These are phyloP conservation scores for Encarsia formosa DNA, from an alignment of 2,888 invertebrate species.

Conservation along the genomic window DNA sequence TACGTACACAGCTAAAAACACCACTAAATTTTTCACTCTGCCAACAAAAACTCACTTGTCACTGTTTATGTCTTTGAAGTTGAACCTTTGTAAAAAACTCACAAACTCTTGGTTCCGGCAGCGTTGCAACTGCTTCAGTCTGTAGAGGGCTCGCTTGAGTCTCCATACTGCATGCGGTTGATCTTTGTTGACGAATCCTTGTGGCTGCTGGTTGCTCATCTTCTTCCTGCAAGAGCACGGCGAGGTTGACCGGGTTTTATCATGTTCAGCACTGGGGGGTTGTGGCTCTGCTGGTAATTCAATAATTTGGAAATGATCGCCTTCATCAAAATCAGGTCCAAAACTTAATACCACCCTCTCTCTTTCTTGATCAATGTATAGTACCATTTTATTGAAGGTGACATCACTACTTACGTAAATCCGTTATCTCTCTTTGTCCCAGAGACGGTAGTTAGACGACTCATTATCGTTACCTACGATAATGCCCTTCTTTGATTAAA, in stretches of 20 bases:
- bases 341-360: not conserved
- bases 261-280: slow-evolving; percentile 1
- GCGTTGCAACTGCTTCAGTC: slow-evolving; percentile 21
- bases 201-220: slow-evolving; percentile 9
- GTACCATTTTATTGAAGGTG: slow-evolving; percentile 23
- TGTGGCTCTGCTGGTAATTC: slow-evolving; percentile 2
- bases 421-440: slow-evolving; percentile 32
- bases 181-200: slow-evolving; percentile 6
- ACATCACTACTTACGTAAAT: slow-evolving; percentile 36
- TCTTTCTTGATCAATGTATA: not conserved
- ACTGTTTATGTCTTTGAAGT: slow-evolving; percentile 10
- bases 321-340: not conserved
- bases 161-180: slow-evolving; percentile 5
- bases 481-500: slow-evolving; percentile 8
- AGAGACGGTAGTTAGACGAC: slow-evolving; percentile 23
- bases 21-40: not conserved
- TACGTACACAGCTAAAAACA: slow-evolving; percentile 22
- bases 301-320: too few relatives aligned
- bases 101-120: slow-evolving; percentile 23
- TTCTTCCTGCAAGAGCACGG: slow-evolving; percentile 6
- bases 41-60: slow-evolving; percentile 7
- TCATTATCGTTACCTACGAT: slow-evolving; percentile 26
- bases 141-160: slow-evolving; percentile 9
- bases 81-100: slow-evolving; percentile 5
- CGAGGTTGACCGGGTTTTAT: slow-evolving; percentile 3